phyloP scores from a whole-genome alignment of 2,113 vertebrate genomes.

The Thunnus thynnus region DNA sequence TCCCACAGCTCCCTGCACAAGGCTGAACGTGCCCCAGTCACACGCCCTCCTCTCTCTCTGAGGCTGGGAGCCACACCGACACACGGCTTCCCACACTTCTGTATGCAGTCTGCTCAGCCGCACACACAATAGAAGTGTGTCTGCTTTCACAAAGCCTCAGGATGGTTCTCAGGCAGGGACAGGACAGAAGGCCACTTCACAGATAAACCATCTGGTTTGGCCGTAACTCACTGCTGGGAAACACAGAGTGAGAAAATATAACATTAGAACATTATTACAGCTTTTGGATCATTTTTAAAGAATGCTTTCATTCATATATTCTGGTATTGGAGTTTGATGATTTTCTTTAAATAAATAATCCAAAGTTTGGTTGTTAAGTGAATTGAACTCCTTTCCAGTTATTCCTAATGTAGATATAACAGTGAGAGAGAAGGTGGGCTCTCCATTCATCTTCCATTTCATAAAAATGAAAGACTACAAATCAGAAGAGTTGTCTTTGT shows the following conservation, averaged over 20 bases:
- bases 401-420: too few relatives aligned
- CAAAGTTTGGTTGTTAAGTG: too few relatives aligned
- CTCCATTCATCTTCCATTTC: too few relatives aligned
- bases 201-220: constrained; percentile 72
- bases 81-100: constrained; percentile 85
- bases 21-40: constrained; percentile 67
- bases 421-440: too few relatives aligned
- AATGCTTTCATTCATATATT: too few relatives aligned
- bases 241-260: constrained; percentile 3
- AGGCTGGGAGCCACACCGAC: constrained; percentile 78
- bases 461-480: too few relatives aligned
- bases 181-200: constrained; percentile 55
- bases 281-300: background rate
- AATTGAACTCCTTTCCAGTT: too few relatives aligned
- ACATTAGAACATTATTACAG: background rate
- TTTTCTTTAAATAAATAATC: too few relatives aligned
- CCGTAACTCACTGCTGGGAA: constrained; percentile 34
- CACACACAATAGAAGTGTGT: constrained; percentile 80
- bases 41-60: constrained; percentile 73
- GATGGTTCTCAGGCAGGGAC: constrained; percentile 69
- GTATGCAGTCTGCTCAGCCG: constrained; percentile 69
- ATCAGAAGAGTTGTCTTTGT: too few relatives aligned
- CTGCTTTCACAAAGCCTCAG: constrained; percentile 67
- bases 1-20: constrained; percentile 54
- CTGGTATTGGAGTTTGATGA: too few relatives aligned